These are phyloP conservation scores for Acleris holmiana DNA, from an alignment of 2,888 invertebrate species.

Conservation along the genomic window DNA sequence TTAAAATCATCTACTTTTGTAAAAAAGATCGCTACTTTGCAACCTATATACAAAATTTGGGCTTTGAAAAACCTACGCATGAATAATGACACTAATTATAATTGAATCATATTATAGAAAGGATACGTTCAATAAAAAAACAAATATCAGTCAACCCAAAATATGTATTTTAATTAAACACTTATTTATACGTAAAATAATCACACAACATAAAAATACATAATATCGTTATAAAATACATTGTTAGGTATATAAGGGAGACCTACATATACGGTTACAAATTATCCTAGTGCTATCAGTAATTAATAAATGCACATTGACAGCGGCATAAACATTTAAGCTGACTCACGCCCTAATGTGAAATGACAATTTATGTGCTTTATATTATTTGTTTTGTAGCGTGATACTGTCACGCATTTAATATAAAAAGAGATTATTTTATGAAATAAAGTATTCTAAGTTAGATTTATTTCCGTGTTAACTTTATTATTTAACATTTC, in stretches of 20 bases:
- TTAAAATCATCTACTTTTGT: too few species aligned
- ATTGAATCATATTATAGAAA: too few species aligned
- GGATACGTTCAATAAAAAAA: slow-evolving; percentile 14
- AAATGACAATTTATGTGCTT: slow-evolving; percentile 21
- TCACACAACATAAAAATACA: slow-evolving; percentile 16
- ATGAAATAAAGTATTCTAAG: too few species aligned
- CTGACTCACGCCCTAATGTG: background rate
- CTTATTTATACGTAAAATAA: slow-evolving; percentile 6
- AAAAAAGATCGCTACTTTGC: too few species aligned
- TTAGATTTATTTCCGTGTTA: too few species aligned
- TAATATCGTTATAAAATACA: slow-evolving; percentile 24
- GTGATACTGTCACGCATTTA: too few species aligned
- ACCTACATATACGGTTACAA: background rate
- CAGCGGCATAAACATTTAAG: background rate
- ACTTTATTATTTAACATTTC: too few species aligned
- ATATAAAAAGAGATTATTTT: too few species aligned
- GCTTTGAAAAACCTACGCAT: too few species aligned
- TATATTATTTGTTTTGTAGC: slow-evolving; percentile 10
- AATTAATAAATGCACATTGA: slow-evolving; percentile 3
- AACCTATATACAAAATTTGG: too few species aligned
- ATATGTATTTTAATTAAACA: slow-evolving; percentile 23
- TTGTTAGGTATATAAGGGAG: background rate
- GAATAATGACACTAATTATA: too few species aligned
- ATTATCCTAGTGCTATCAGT: background rate
- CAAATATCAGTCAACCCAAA: slow-evolving; percentile 9